Evolutionary conservation across 1,140 invertebrate species (phyloP).

Genomic region (Pseudobourletiella spinata): DNA sequence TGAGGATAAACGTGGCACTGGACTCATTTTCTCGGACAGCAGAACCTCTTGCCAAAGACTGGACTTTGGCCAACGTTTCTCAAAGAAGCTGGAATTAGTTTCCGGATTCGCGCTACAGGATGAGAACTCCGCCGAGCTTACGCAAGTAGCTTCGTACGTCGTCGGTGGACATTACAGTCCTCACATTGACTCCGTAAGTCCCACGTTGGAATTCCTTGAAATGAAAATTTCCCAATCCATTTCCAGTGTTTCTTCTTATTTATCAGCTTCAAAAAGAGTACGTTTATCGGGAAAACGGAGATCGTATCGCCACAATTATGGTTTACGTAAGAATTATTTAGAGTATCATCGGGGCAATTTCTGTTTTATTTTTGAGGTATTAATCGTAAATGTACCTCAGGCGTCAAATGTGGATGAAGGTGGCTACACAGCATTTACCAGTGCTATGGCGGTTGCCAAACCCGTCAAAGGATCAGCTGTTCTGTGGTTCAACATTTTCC

Average conservation of each 20-base stretch:
- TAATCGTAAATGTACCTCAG: neutral
- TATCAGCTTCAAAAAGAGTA: neutral
- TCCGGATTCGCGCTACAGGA: too few species aligned
- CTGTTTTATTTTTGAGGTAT: neutral
- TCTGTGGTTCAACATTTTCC: neutral
- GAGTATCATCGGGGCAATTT: neutral
- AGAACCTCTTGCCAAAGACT: too few species aligned
- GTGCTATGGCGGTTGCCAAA: neutral
- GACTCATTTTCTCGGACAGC: too few species aligned
- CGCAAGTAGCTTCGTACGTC: constrained; percentile 20
- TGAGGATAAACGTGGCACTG: too few species aligned
- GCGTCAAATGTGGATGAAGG: neutral
- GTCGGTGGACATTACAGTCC: neutral
- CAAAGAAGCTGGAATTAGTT: too few species aligned
- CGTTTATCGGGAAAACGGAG: constrained; percentile 9
- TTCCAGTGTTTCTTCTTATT: too few species aligned
- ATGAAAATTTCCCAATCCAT: neutral
- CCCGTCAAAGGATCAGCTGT: constrained; percentile 1
- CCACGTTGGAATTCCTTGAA: neutral
- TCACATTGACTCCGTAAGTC: neutral
- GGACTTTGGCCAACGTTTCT: too few species aligned
- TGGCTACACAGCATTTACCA: neutral
- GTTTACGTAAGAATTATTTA: constrained; percentile 21
- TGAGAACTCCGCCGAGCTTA: constrained; percentile 9
- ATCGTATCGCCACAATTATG: constrained; percentile 27